Conservation (phyloP, 2,888 invertebrate species). For the Leptogaster cylindrica region DNA sequence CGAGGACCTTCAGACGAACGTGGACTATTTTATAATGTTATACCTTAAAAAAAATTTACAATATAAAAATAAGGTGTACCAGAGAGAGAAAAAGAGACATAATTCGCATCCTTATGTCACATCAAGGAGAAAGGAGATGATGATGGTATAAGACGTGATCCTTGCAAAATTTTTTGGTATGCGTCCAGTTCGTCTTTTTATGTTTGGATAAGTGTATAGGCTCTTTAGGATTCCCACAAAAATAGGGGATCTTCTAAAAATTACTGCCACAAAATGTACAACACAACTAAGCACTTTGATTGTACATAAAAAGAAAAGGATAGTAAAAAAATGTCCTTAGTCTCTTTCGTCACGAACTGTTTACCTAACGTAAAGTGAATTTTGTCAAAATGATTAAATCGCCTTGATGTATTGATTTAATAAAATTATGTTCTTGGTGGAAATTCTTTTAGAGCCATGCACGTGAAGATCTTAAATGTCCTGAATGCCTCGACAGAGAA, state of each 20-base stretch:
- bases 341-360: constrained; percentile 11
- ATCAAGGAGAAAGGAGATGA: constrained; percentile 2
- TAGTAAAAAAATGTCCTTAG: constrained; percentile 23
- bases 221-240: constrained; percentile 18
- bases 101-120: no score
- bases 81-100: no score
- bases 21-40: constrained; percentile 17
- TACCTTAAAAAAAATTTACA: constrained; percentile 7
- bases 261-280: constrained; percentile 2
- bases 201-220: constrained; percentile 26
- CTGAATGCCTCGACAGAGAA: no score
- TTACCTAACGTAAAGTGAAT: constrained; percentile 25
- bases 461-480: no score
- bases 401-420: neutral
- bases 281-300: constrained; percentile 14
- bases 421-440: no score
- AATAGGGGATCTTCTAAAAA: constrained; percentile 6
- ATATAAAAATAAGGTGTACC: no score
- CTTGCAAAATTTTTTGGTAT: constrained; percentile 36
- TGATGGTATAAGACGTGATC: constrained; percentile 35
- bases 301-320: no score
- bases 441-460: no score
- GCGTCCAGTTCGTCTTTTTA: constrained; percentile 38
- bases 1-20: constrained; percentile 10
- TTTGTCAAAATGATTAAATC: no score